Conservation (phyloP, 2,888 invertebrate genomes). For the Embidobia sp. region DNA sequence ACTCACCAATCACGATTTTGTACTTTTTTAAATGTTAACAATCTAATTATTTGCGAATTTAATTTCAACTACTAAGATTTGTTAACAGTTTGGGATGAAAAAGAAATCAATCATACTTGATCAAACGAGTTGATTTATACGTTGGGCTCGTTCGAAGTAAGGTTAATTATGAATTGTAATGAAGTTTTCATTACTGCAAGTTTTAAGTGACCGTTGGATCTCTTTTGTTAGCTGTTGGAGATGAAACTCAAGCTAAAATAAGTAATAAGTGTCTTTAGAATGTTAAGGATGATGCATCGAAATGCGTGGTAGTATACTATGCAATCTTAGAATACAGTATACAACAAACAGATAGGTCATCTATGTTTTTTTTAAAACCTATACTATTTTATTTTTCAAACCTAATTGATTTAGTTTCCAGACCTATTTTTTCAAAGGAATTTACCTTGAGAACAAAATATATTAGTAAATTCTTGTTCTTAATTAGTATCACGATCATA, state of each 20-base stretch:
- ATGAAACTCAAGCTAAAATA: conserved; percentile 25
- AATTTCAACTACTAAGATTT: conserved; percentile 20
- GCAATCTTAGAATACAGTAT: no score
- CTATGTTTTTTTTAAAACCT: no score
- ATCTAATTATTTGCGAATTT: conserved; percentile 18
- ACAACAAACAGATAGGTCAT: no score
- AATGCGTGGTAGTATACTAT: no score
- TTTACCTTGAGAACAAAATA: no score
- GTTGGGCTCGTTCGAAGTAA: conserved; percentile 2
- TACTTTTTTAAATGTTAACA: neutral
- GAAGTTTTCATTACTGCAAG: conserved; percentile 48
- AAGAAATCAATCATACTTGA: conserved; percentile 28
- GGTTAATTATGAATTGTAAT: conserved; percentile 41
- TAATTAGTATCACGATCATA: no score
- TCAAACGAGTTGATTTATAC: conserved; percentile 15
- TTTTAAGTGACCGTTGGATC: conserved; percentile 39
- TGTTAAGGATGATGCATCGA: conserved; percentile 23
- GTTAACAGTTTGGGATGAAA: conserved; percentile 13
- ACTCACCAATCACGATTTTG: no score
- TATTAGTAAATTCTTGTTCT: no score
- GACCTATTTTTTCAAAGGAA: no score
- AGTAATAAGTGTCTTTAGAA: conserved; percentile 22
- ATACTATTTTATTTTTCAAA: no score
- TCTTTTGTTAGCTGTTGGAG: conserved; percentile 22
- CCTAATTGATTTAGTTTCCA: no score